Evolutionary conservation across 2,797 vertebrate genomes (phyloP).

Genomic region (Chaunax sp.): DNA sequence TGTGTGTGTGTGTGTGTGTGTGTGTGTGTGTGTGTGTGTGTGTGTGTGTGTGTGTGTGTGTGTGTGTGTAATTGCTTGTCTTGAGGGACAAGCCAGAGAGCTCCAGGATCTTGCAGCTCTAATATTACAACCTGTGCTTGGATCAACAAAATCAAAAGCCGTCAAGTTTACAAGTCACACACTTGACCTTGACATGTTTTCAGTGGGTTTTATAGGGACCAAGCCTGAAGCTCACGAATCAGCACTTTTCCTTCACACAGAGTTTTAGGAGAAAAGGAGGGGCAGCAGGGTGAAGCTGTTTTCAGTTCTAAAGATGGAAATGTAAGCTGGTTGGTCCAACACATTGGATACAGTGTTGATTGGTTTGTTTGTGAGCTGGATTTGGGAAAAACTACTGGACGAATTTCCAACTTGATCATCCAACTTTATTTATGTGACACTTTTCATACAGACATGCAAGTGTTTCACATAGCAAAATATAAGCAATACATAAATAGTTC

Average conservation of each 20-base stretch:
- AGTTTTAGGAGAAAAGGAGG: constrained; percentile 8
- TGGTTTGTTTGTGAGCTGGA: too few species aligned
- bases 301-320: neutral
- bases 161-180: constrained; percentile 45
- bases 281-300: neutral
- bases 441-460: too few species aligned
- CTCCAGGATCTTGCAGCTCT: constrained; percentile 21
- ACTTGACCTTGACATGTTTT: constrained; percentile 44
- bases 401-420: too few species aligned
- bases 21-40: too few species aligned
- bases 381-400: too few species aligned
- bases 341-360: too few species aligned
- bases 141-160: constrained; percentile 54
- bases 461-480: too few species aligned
- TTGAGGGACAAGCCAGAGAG: constrained; percentile 30
- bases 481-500: too few species aligned
- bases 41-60: constrained; percentile 2
- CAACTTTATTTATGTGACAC: too few species aligned
- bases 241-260: constrained; percentile 24
- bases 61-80: constrained; percentile 32
- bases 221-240: constrained; percentile 28
- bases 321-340: neutral
- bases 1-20: too few species aligned
- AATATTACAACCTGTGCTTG: constrained; percentile 48
- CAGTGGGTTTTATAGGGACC: constrained; percentile 13